phyloP scores from a whole-genome alignment of 2,113 vertebrate genomes.

The Cryptotis parvus region DNA sequence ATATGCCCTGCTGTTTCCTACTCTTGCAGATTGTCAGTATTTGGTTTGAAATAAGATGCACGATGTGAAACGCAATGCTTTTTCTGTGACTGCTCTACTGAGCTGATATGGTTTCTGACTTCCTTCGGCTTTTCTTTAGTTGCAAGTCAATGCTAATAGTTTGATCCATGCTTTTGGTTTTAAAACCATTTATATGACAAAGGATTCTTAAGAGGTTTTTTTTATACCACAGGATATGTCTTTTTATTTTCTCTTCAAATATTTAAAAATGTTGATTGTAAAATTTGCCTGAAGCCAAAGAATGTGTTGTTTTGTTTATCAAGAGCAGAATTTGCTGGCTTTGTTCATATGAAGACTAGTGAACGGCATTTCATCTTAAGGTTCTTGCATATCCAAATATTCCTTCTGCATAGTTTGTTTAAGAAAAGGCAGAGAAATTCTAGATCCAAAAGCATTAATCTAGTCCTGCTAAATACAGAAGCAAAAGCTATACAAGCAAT shows the following conservation, averaged over 20 bases:
- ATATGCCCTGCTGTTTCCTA: slow-evolving; percentile 82
- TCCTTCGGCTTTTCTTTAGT: slow-evolving; percentile 69
- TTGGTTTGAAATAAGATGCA: slow-evolving; percentile 76
- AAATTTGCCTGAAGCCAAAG: background rate
- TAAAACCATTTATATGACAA: slow-evolving; percentile 57
- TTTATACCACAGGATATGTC: background rate
- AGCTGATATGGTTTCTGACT: slow-evolving; percentile 70
- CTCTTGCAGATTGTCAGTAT: slow-evolving; percentile 73
- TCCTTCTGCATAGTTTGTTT: background rate
- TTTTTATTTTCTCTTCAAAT: background rate
- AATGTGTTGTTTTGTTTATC: background rate
- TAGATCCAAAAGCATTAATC: background rate
- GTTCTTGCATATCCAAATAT: background rate
- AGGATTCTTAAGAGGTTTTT: slow-evolving; percentile 35
- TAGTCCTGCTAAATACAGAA: background rate
- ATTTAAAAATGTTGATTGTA: background rate
- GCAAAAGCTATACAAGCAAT: no score
- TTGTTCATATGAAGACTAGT: background rate
- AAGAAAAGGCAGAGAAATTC: background rate
- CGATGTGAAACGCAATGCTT: slow-evolving; percentile 74
- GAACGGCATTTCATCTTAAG: slow-evolving; percentile 11
- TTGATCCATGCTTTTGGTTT: slow-evolving; percentile 44
- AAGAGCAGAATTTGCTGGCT: background rate
- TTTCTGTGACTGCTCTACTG: slow-evolving; percentile 66
- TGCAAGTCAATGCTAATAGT: slow-evolving; percentile 67